These are phyloP conservation scores for Channallabes apus DNA, from an alignment of 2,797 vertebrate genomes.

Conservation along the genomic window DNA sequence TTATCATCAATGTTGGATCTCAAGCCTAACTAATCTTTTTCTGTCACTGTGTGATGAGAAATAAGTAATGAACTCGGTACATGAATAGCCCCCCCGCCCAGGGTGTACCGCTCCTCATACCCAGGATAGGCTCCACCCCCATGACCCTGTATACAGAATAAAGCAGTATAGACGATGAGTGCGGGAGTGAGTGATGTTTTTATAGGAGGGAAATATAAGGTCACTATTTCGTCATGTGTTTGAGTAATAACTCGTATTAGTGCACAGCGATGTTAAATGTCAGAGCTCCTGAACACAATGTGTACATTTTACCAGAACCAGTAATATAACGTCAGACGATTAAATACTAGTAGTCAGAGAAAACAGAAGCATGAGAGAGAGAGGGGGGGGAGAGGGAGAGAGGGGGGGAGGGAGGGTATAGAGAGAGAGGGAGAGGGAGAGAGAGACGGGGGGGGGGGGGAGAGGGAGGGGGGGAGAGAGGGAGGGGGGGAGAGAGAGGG, in stretches of 20 bases:
- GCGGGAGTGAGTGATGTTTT: background rate
- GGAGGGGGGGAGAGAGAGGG: constrained; percentile 3
- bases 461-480: background rate
- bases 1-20: background rate
- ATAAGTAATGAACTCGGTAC: background rate
- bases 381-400: constrained; percentile 12
- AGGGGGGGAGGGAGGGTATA: constrained; percentile 18
- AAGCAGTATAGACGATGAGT: too few relatives aligned
- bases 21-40: background rate
- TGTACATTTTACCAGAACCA: background rate
- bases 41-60: too few relatives aligned
- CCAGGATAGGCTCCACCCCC: too few relatives aligned
- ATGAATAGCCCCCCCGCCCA: background rate
- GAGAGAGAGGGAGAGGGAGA: constrained; percentile 8
- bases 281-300: background rate
- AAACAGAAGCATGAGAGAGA: background rate
- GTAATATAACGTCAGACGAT: background rate
- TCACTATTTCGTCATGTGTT: background rate
- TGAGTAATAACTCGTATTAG: background rate
- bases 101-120: too few relatives aligned
- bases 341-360: background rate
- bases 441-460: background rate
- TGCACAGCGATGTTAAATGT: background rate
- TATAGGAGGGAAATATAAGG: background rate
- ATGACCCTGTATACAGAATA: too few relatives aligned